These are phyloP conservation scores for Polypedilum pembai DNA, from an alignment of 1,140 invertebrate genomes.

Conservation along the genomic window DNA sequence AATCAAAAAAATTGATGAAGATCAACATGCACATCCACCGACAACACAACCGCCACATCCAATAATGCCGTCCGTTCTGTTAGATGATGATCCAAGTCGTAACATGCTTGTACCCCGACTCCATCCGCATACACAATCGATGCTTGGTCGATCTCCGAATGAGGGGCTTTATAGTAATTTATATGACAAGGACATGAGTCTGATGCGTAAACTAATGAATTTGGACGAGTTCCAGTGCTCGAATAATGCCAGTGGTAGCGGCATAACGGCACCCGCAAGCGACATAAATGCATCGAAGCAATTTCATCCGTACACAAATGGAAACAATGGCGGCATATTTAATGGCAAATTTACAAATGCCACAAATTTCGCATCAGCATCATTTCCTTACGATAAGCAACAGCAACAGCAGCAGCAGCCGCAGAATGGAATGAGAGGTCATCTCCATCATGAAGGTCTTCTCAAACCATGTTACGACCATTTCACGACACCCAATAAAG, in stretches of 20 bases:
- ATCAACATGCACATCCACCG: slow-evolving; percentile 9
- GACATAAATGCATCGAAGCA: slow-evolving; percentile 24
- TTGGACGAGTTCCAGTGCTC: slow-evolving; percentile 21
- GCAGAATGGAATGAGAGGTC: not conserved
- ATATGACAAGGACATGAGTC: slow-evolving; percentile 21
- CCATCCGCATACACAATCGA: slow-evolving; percentile 20
- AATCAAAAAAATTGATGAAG: slow-evolving; percentile 19
- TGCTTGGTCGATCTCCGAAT: not conserved
- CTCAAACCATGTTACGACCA: slow-evolving; percentile 15
- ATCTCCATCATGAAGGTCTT: not conserved
- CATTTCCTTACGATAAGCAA: slow-evolving; percentile 25
- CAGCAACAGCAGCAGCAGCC: not conserved
- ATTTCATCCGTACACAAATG: slow-evolving; percentile 15
- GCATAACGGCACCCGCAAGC: not conserved
- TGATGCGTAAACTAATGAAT: slow-evolving; percentile 25
- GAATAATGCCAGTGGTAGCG: not conserved
- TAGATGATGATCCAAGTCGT: slow-evolving; percentile 15
- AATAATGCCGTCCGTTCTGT: not conserved
- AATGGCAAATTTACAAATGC: slow-evolving; percentile 16
- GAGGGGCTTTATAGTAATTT: not conserved
- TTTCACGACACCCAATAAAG: not conserved
- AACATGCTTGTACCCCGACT: not conserved
- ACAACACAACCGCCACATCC: not conserved
- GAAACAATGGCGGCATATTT: not conserved
- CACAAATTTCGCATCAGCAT: slow-evolving; percentile 20